These are phyloP conservation scores for Drosophila ezoana DNA, from an alignment of 2,888 invertebrate genomes.

Conservation along the genomic window DNA sequence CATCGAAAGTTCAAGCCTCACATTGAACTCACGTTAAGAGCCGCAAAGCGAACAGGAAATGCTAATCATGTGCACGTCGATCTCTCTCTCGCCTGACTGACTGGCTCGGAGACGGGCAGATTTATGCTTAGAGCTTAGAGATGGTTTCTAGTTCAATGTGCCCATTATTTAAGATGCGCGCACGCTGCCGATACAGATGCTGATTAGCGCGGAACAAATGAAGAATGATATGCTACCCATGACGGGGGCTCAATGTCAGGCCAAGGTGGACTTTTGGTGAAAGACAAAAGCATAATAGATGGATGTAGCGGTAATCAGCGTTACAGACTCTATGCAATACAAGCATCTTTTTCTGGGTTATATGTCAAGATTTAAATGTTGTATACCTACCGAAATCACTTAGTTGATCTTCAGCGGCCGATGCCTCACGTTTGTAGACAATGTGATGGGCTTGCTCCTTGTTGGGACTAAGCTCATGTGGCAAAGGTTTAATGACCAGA, in stretches of 20 bases:
- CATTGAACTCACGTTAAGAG: slow-evolving; percentile 56
- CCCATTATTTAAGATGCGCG: slow-evolving; percentile 57
- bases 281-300: slow-evolving; percentile 19
- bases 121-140: slow-evolving; percentile 56
- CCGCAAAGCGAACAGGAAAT: slow-evolving; percentile 64
- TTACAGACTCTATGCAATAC: neutral
- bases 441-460: slow-evolving; percentile 88
- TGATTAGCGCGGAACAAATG: slow-evolving; percentile 29
- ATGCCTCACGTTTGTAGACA: slow-evolving; percentile 88
- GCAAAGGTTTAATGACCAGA: slow-evolving; percentile 94
- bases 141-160: slow-evolving; percentile 75
- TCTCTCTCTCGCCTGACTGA: slow-evolving; percentile 40
- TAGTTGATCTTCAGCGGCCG: slow-evolving; percentile 86
- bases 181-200: slow-evolving; percentile 32
- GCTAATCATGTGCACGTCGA: slow-evolving; percentile 71
- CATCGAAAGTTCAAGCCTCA: slow-evolving; percentile 53
- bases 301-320: neutral
- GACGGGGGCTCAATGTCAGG: slow-evolving; percentile 40
- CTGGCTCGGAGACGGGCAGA: slow-evolving; percentile 36
- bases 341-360: neutral
- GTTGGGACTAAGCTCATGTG: slow-evolving; percentile 87
- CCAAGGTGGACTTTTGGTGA: slow-evolving; percentile 9
- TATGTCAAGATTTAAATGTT: slow-evolving; percentile 11
- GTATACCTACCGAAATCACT: slow-evolving; percentile 92
- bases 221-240: slow-evolving; percentile 11